A percentile compares a stretch with the other conserved stretches of the same genome.
Conservation (phyloP, 2,113 vertebrate species). For the Pelusios castaneus region DNA sequence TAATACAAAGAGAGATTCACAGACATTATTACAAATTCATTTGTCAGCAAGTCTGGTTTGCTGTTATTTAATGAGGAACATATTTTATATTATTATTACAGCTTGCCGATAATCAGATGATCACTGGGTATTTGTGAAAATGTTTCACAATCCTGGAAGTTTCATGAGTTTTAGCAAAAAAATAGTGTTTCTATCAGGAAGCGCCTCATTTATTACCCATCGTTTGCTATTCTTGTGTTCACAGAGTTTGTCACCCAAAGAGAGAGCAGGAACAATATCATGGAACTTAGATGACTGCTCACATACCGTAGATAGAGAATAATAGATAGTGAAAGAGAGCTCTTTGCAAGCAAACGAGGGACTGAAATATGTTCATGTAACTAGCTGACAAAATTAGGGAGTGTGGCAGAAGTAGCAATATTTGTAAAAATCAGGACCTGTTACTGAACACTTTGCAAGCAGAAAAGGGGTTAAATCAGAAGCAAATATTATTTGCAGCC, state of each 20-base stretch:
- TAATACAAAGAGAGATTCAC: constrained; percentile 57
- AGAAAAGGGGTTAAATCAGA: not conserved
- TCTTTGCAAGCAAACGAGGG: not conserved
- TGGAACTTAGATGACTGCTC: fast-evolving
- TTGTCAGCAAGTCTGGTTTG: constrained; percentile 62
- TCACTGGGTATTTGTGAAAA: constrained; percentile 20
- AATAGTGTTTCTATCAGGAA: not conserved
- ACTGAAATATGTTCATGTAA: not conserved
- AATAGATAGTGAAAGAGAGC: not conserved
- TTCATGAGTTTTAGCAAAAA: fast-evolving
- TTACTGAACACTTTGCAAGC: constrained; percentile 42
- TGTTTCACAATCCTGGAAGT: not conserved
- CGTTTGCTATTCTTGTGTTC: not conserved
- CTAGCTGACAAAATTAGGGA: not conserved
- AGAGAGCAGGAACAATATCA: not conserved
- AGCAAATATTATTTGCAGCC: not conserved
- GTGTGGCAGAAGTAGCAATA: not conserved
- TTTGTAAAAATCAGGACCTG: constrained; percentile 47
- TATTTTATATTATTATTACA: constrained; percentile 47
- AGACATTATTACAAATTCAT: constrained; percentile 64
- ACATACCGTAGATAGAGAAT: fast-evolving
- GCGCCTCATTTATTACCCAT: not conserved
- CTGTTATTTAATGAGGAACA: constrained; percentile 52
- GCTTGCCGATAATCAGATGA: not conserved
- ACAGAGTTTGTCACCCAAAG: not conserved